Percentiles rank a stretch among this genome's conserved stretches.
Conservation (phyloP, 1,140 invertebrate species). For the Bradysia coprophila region DNA sequence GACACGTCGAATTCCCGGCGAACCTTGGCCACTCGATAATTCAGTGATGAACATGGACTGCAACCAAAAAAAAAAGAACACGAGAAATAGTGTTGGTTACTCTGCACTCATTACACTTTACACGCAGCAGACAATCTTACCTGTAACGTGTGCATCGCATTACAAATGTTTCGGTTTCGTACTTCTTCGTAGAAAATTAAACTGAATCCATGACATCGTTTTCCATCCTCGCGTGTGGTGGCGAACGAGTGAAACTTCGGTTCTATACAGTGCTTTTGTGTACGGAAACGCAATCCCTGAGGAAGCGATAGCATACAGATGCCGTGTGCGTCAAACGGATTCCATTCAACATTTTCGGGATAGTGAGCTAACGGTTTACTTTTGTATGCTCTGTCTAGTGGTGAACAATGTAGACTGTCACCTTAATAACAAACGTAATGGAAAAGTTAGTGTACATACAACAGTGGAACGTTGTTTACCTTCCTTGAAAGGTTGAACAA, state of each 20-base stretch:
- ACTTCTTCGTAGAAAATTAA: constrained; percentile 93
- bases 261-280: constrained; percentile 77
- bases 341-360: constrained; percentile 77
- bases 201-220: constrained; percentile 81
- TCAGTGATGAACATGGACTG: constrained; percentile 84
- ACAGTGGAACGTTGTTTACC: neutral
- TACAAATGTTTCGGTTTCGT: constrained; percentile 75
- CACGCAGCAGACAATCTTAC: constrained; percentile 19
- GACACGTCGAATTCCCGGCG: constrained; percentile 34
- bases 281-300: constrained; percentile 80
- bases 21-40: constrained; percentile 58
- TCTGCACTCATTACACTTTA: neutral
- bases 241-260: constrained; percentile 93
- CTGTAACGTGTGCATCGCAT: constrained; percentile 86
- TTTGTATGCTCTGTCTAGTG: constrained; percentile 85
- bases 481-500: constrained; percentile 5
- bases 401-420: constrained; percentile 69
- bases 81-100: constrained; percentile 5
- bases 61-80: constrained; percentile 11
- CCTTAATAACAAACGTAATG: constrained; percentile 31
- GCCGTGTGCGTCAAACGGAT: constrained; percentile 86
- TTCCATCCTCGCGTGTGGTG: constrained; percentile 91
- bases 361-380: constrained; percentile 87
- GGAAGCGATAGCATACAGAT: constrained; percentile 92
- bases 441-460: neutral